phyloP scores from a whole-genome alignment of 2,888 invertebrate species.

The Caenorhabditis imperialis region DNA sequence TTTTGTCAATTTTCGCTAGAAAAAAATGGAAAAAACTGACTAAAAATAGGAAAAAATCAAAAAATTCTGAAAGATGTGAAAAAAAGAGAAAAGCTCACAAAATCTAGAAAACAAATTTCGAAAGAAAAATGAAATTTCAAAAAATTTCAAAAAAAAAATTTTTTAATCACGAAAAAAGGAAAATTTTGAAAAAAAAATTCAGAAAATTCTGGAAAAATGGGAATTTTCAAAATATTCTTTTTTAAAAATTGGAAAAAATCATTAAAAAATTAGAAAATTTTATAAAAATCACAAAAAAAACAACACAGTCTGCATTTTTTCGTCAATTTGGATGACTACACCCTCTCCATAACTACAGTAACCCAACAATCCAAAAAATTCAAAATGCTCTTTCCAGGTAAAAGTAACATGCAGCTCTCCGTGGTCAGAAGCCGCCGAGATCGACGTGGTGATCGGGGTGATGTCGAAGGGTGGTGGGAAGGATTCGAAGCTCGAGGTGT shows the following conservation, averaged over 20 bases:
- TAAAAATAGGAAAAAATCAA: neutral
- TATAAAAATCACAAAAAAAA: too few species aligned
- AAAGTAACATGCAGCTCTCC: conserved; percentile 29
- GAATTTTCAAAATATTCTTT: neutral
- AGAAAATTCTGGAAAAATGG: neutral
- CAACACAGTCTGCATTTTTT: too few species aligned
- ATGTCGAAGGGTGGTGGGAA: conserved; percentile 19
- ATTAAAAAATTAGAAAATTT: too few species aligned
- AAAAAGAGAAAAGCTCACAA: neutral
- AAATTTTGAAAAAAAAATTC: neutral
- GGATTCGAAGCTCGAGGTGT: neutral
- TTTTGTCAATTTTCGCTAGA: neutral
- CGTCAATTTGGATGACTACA: too few species aligned
- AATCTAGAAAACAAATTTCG: too few species aligned
- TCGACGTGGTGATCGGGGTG: conserved; percentile 37
- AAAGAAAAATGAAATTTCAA: too few species aligned
- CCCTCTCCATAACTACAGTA: too few species aligned
- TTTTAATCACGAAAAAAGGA: neutral
- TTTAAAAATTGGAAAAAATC: neutral
- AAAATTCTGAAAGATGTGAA: neutral
- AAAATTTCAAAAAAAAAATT: conserved; percentile 2
- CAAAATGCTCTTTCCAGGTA: conserved; percentile 18
- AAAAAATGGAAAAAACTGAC: neutral
- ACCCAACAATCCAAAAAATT: too few species aligned
- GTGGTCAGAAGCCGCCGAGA: conserved; percentile 51